These are phyloP conservation scores for Puffinus mauretanicus DNA, from an alignment of 2,113 vertebrate genomes.

Conservation along the genomic window DNA sequence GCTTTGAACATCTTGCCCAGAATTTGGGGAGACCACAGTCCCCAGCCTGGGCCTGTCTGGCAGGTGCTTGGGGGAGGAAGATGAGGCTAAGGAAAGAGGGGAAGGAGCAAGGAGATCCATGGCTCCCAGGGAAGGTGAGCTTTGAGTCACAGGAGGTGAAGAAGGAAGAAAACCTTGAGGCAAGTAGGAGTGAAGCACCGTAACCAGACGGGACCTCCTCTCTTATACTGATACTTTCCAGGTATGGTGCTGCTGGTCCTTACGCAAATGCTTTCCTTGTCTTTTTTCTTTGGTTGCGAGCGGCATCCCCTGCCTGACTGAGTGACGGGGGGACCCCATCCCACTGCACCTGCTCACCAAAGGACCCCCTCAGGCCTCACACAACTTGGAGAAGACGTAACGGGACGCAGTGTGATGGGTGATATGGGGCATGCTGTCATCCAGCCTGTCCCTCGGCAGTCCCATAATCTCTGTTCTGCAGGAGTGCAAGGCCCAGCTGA, in stretches of 20 bases:
- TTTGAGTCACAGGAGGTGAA: neutral
- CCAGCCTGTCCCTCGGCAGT: neutral
- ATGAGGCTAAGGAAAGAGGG: neutral
- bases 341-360: neutral
- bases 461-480: neutral
- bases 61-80: neutral
- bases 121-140: neutral
- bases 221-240: neutral
- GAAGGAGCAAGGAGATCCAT: neutral
- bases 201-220: neutral
- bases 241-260: neutral
- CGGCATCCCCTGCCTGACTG: neutral
- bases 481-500: neutral
- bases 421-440: neutral
- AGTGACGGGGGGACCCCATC: neutral
- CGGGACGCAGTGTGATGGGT: neutral
- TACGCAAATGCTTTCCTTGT: neutral
- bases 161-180: neutral
- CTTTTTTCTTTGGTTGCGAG: neutral
- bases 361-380: neutral
- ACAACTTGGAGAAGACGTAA: neutral
- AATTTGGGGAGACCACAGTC: neutral
- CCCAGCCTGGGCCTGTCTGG: neutral
- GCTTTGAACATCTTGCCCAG: rapidly evolving
- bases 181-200: neutral